Percentiles rank a stretch among this genome's conserved stretches.
Conservation (phyloP, 2,888 invertebrate species). For the Aspidiotus rigidus region DNA sequence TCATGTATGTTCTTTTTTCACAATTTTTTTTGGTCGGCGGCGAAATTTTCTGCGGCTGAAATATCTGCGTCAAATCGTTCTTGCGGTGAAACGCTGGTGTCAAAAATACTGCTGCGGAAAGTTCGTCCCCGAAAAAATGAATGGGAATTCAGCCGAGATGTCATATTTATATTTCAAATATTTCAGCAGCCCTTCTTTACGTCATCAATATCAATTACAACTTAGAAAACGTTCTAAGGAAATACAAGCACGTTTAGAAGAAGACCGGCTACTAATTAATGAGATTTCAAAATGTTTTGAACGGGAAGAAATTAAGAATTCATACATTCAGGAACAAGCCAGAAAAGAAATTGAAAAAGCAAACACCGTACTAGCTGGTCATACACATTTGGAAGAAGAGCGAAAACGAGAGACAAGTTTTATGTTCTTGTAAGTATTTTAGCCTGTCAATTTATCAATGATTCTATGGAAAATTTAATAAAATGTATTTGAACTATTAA, state of each 20-base stretch:
- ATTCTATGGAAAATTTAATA: neutral
- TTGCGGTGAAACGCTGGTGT: too few relatives aligned
- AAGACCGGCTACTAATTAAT: conserved; percentile 23
- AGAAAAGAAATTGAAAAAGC: conserved; percentile 32
- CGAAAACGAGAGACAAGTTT: conserved; percentile 30
- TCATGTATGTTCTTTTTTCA: too few relatives aligned
- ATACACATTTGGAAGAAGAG: conserved; percentile 21
- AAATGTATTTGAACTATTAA: neutral
- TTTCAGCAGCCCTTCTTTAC: conserved; percentile 19
- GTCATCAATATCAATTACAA: conserved; percentile 31
- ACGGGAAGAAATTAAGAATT: conserved; percentile 9
- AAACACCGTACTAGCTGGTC: conserved; percentile 23
- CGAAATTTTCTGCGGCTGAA: too few relatives aligned
- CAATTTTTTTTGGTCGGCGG: too few relatives aligned
- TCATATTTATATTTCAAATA: too few relatives aligned
- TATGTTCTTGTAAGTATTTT: conserved; percentile 28
- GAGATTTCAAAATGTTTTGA: conserved; percentile 17
- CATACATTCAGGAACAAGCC: conserved; percentile 16
- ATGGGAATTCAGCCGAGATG: too few relatives aligned
- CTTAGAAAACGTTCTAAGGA: conserved; percentile 28
- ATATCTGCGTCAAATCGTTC: too few relatives aligned
- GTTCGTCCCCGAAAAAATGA: too few relatives aligned
- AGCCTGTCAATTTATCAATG: neutral
- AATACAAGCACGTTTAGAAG: conserved; percentile 28
- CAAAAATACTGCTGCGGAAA: too few relatives aligned